Evolutionary conservation across 2,113 vertebrate species (phyloP).

Genomic region (Neofelis nebulosa): DNA sequence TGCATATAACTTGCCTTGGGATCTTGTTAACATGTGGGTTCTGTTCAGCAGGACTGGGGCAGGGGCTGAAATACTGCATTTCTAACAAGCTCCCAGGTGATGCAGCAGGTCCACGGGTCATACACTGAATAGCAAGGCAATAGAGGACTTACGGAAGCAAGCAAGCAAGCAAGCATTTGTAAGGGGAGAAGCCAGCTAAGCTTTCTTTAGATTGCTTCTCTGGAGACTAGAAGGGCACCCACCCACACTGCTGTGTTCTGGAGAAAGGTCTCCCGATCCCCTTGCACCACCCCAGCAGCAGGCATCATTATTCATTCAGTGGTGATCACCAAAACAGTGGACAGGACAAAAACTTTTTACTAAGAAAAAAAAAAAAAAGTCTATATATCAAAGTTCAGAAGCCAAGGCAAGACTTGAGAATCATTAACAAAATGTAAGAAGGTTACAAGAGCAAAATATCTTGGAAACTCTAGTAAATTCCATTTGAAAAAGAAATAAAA

Average conservation of each 20-base stretch:
- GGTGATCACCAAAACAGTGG: not conserved
- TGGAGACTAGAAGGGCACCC: not conserved
- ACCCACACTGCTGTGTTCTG: too few species aligned
- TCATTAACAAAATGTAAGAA: conserved; percentile 37
- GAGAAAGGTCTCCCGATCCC: not conserved
- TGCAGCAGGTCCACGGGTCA: not conserved
- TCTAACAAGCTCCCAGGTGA: not conserved
- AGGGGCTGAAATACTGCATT: not conserved
- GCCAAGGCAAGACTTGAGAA: conserved; percentile 19
- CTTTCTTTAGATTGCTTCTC: not conserved
- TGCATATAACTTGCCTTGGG: rapidly evolving
- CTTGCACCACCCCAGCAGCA: not conserved
- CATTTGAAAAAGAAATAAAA: conserved; percentile 10
- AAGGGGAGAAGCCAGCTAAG: not conserved
- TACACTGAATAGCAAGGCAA: not conserved
- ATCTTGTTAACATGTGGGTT: not conserved
- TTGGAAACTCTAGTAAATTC: conserved; percentile 12
- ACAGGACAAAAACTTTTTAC: not conserved
- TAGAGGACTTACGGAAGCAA: not conserved
- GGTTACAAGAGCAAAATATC: not conserved
- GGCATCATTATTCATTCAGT: not conserved
- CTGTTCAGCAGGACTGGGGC: not conserved
- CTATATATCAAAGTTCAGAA: conserved; percentile 57
- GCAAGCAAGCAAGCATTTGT: not conserved
- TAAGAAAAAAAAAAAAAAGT: not conserved